phyloP scores from a whole-genome alignment of 2,113 vertebrate genomes.

The Desmodus rotundus region DNA sequence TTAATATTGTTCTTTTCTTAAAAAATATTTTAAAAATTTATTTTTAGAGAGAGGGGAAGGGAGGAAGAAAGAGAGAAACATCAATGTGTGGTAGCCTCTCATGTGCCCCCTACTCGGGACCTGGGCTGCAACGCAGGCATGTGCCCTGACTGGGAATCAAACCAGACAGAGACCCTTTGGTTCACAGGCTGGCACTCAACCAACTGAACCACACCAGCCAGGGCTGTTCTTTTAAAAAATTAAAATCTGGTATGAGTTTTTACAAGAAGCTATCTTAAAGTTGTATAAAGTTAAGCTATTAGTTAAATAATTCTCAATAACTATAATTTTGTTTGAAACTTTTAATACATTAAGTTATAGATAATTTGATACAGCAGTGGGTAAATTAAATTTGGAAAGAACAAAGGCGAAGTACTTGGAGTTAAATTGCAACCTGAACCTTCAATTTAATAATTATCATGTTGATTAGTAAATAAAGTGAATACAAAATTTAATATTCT shows the following conservation, averaged over 20 bases:
- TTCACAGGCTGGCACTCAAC: too few relatives aligned
- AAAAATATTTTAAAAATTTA: too few relatives aligned
- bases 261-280: conserved; percentile 57
- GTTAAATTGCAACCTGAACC: conserved; percentile 29
- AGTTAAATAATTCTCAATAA: conserved; percentile 72
- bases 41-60: too few relatives aligned
- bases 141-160: too few relatives aligned
- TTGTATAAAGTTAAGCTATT: too few relatives aligned
- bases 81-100: too few relatives aligned
- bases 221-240: conserved; percentile 2
- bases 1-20: background rate
- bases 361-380: conserved; percentile 57
- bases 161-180: too few relatives aligned
- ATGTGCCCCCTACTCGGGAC: too few relatives aligned
- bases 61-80: too few relatives aligned
- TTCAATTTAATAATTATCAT: conserved; percentile 65
- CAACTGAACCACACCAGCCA: too few relatives aligned
- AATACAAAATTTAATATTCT: conserved; percentile 55
- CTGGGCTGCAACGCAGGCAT: too few relatives aligned
- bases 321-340: conserved; percentile 73
- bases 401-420: conserved; percentile 36
- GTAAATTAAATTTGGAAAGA: conserved; percentile 69
- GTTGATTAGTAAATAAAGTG: conserved; percentile 62
- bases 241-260: background rate
- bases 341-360: conserved; percentile 44